Evolutionary conservation across 2,113 vertebrate genomes (phyloP), one percentile per base, ranked within the genome.

Genomic region (Cromileptes altivelis): DNA sequence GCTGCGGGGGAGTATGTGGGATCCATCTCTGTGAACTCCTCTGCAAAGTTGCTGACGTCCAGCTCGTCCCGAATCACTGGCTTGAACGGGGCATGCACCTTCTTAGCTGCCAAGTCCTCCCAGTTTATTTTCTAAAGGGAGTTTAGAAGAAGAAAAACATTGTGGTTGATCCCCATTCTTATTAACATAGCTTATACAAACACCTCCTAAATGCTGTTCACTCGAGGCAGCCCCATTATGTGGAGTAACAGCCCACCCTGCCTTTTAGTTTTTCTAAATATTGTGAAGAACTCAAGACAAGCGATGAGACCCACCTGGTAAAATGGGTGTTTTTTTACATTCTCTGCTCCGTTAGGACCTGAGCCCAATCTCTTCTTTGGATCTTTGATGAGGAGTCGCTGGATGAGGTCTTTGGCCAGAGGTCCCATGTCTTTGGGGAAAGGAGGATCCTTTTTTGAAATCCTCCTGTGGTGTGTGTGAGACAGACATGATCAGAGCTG

Each of bases 11-110:
- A 99, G 78, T 99, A 99, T 1, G 98, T 98, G 0, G 98, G 98
- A 86, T 99, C 98, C 98, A 99, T 99, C 88, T 99, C 98, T 4
- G 98, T 99, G 95, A 99, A 99, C 88, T 99, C 98, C 3, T 99
- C 98, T 0, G 98, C 97, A 91, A 99, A 99, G 92, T 99, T 99
- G 83, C 98, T 97, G 88, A 99, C 98, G 40, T 99, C 98, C 84
- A 99, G 85, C 65, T 99, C 98, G 30, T 99, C 97, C 71, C 97
- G 96, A 75, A 99, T 99, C 75, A 99, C 97, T 0, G 98, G 98
- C 88, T 98, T 99, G 94, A 99, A 99, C 0, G 97, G 98, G 23
- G 98, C 97, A 0, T 96, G 85, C 18, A 99, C 95, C 93, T 96
- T 98, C 92, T 99, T 99, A 47, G 97, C 97, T 42, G 97, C 97